phyloP scores from a whole-genome alignment of 2,888 invertebrate species.

The Celastrina argiolus region DNA sequence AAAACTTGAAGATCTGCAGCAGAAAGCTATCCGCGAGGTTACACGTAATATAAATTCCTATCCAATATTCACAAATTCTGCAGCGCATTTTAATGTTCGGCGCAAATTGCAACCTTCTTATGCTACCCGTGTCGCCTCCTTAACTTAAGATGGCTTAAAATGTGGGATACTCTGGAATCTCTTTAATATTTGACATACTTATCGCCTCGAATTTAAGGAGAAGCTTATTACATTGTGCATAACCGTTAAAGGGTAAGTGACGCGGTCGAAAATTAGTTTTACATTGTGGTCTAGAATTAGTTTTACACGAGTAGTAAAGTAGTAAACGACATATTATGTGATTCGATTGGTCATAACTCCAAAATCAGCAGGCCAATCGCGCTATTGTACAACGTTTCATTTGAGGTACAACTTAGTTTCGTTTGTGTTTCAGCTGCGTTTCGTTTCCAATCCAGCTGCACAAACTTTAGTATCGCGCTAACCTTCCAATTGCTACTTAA shows the following conservation, averaged over 20 bases:
- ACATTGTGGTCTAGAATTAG: too few relatives aligned
- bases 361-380: too few relatives aligned
- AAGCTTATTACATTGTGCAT: neutral
- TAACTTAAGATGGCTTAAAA: conserved; percentile 41
- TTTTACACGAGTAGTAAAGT: too few relatives aligned
- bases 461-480: too few relatives aligned
- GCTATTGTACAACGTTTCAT: too few relatives aligned
- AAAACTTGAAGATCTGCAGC: neutral
- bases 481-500: too few relatives aligned
- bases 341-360: too few relatives aligned
- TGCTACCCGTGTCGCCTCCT: conserved; percentile 44
- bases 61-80: conserved; percentile 76
- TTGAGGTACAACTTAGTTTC: too few relatives aligned
- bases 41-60: conserved; percentile 71
- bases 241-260: too few relatives aligned
- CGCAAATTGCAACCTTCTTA: conserved; percentile 67
- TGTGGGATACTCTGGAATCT: conserved; percentile 20
- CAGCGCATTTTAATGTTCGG: conserved; percentile 57
- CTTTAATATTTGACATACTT: conserved; percentile 21
- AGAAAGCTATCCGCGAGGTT: conserved; percentile 42
- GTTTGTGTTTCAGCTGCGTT: too few relatives aligned
- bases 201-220: conserved; percentile 14
- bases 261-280: neutral
- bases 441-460: too few relatives aligned
- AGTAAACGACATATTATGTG: too few relatives aligned